Evolutionary conservation across 2,113 vertebrate genomes (phyloP).

Genomic region (Triplophysa tibetana): DNA sequence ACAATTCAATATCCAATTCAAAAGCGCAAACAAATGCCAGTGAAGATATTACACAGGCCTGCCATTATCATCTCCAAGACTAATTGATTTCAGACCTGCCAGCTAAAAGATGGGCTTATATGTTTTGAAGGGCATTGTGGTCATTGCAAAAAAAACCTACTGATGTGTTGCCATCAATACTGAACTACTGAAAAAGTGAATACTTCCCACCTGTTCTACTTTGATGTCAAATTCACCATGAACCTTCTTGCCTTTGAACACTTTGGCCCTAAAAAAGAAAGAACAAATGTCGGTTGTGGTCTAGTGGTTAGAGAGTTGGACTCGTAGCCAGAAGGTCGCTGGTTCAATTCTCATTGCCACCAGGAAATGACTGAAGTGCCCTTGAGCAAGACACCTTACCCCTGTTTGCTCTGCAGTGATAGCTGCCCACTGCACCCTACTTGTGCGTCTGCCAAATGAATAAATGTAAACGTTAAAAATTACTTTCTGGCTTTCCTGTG

Average conservation of each 20-base stretch:
- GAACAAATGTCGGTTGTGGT: too few relatives aligned
- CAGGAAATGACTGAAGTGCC: too few relatives aligned
- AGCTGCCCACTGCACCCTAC: too few relatives aligned
- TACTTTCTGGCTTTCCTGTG: too few relatives aligned
- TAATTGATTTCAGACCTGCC: not conserved
- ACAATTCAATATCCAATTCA: not conserved
- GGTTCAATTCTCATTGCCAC: too few relatives aligned
- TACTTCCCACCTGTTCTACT: constrained; percentile 82
- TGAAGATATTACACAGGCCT: not conserved
- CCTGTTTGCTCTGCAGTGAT: too few relatives aligned
- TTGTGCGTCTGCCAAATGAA: too few relatives aligned
- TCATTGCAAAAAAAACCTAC: not conserved
- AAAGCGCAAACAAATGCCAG: not conserved
- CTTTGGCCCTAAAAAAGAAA: constrained; percentile 77
- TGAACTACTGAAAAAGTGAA: not conserved
- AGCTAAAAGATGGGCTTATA: not conserved
- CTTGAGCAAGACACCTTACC: too few relatives aligned
- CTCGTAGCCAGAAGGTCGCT: too few relatives aligned
- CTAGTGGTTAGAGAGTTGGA: too few relatives aligned
- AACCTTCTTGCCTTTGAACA: constrained; percentile 86
- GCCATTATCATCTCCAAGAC: not conserved
- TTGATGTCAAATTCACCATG: constrained; percentile 88
- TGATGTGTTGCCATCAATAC: not conserved
- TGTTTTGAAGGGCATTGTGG: not conserved
- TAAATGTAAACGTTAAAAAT: too few relatives aligned